Base-by-base conservation (phyloP, 92 coral and sea anemone species). In the Paramuricea clavata region DNA sequence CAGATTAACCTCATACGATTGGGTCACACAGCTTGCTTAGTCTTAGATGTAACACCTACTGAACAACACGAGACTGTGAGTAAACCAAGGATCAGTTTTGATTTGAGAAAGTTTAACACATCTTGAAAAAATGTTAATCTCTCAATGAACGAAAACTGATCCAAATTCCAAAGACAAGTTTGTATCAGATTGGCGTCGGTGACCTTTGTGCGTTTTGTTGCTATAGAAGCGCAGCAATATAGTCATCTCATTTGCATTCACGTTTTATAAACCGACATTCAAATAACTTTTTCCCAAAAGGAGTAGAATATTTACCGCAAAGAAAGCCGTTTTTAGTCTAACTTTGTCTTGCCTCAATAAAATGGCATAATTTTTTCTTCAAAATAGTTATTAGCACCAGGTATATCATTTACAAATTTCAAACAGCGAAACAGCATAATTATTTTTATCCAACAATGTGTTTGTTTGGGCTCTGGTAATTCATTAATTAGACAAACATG, bases 181-280 rank as follows among this genome's bases (percentile, higher is more conserved):
- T 65, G 17, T 65, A 56, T 10, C 41, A 44, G 62, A 39, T 25
- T 17, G 56, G 52, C 60, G 56, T 1, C n/a, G 43, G n/a, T 74
- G 81, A 74, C 81, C 81, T 74, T 74, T 74, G 81, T 74, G 62
- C 57, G 31, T 30, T 44, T 44, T 44, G 81, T 74, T 74, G 61
- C 81, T 44, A 74, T 74, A 74, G 81, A 44, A 43, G 60, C 81
- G 11, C 22, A 65, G 72, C 39, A 31, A 65, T 33, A 12, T 11
- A 65, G 28, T 31, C 68, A 10, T 49, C 59, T 47, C 62, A 74
- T 74, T 52, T 43, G 60, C 60, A 43, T 74, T 0, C 19, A 49
- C 23, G 39, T 16, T 43, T 26, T 36, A 41, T 10, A 41, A 39
- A 72, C 52, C 30, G 41, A 35, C 50, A 41, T 39, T 36, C n/a